Evolutionary conservation across 2,113 vertebrate genomes (phyloP).

Genomic region (Recurvirostra avosetta): DNA sequence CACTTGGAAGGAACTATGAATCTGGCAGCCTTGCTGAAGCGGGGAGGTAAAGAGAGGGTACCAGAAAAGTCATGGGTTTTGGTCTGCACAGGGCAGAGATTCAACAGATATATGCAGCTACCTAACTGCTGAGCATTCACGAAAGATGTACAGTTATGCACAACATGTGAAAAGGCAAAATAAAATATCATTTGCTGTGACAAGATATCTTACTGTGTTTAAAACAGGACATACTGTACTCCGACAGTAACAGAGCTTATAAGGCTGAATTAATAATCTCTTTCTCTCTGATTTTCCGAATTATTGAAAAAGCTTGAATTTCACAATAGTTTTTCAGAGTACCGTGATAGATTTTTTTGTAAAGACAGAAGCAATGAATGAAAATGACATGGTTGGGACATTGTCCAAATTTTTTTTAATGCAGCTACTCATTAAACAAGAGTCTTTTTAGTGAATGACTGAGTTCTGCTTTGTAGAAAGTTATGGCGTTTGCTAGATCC

Average conservation of each 20-base stretch:
- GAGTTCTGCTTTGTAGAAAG: neutral
- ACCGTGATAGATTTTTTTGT: neutral
- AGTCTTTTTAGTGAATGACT: neutral
- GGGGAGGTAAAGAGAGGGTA: neutral
- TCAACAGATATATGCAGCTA: neutral
- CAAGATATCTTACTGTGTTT: neutral
- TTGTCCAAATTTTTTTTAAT: neutral
- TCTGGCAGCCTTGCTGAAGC: neutral
- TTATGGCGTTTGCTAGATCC: neutral
- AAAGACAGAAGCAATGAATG: neutral
- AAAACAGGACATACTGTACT: neutral
- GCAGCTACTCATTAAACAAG: neutral
- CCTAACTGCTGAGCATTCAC: fast-evolving
- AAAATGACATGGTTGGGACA: neutral
- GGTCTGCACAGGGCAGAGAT: neutral
- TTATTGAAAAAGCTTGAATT: neutral
- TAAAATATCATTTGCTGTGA: neutral
- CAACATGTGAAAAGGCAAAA: neutral
- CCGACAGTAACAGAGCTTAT: neutral
- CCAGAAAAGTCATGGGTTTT: neutral
- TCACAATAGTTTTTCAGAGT: neutral
- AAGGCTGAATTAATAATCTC: neutral
- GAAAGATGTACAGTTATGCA: neutral
- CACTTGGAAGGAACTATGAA: neutral
- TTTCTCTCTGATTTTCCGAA: neutral